Percentiles rank a stretch among this genome's conserved stretches.
Evolutionary conservation across 2,888 invertebrate species (phyloP).

Genomic region (Trichacis sp.): DNA sequence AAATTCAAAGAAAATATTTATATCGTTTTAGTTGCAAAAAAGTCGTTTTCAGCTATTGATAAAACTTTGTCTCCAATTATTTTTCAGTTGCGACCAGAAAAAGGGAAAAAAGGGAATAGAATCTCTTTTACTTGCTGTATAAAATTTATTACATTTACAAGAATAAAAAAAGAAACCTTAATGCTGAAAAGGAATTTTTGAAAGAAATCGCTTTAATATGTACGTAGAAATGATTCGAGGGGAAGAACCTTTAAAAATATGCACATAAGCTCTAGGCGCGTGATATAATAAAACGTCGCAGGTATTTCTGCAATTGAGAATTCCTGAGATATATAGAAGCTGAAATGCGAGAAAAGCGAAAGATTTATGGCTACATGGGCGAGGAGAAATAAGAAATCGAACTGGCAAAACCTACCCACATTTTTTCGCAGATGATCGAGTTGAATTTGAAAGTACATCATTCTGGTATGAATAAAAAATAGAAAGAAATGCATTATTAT

Average conservation of each 20-base stretch:
- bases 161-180: too few relatives aligned
- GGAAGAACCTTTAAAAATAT: slow-evolving; percentile 17
- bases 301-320: slow-evolving; percentile 38
- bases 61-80: slow-evolving; percentile 37
- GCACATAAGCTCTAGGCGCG: slow-evolving; percentile 20
- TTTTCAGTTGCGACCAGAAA: too few relatives aligned
- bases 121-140: too few relatives aligned
- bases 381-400: slow-evolving; percentile 9
- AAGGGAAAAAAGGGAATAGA: too few relatives aligned
- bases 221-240: not conserved
- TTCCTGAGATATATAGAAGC: slow-evolving; percentile 23
- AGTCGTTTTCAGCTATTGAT: too few relatives aligned
- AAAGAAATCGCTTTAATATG: not conserved
- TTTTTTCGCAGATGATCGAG: too few relatives aligned
- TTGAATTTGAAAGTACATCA: too few relatives aligned
- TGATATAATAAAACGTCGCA: slow-evolving; percentile 27
- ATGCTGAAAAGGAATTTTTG: not conserved
- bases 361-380: slow-evolving; percentile 31
- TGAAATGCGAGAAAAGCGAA: slow-evolving; percentile 23
- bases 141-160: too few relatives aligned
- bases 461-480: too few relatives aligned
- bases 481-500: too few relatives aligned
- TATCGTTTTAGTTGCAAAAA: too few relatives aligned
- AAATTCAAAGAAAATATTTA: too few relatives aligned
- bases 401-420: slow-evolving; percentile 9